phyloP scores from a whole-genome alignment of 1,140 invertebrate species.

The Piezodorus guildinii region DNA sequence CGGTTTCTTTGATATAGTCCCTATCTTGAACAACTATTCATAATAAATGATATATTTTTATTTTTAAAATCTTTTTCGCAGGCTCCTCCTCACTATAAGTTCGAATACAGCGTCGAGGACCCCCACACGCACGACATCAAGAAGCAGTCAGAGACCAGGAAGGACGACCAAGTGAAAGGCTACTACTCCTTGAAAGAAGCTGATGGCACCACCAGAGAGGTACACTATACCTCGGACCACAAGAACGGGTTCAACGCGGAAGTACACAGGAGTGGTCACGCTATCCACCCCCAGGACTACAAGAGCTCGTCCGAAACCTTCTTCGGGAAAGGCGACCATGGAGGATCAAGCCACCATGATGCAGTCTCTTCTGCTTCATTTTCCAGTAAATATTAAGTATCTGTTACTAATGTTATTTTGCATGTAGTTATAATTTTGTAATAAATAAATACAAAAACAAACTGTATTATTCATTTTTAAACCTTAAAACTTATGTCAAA shows the following conservation, averaged over 20 bases:
- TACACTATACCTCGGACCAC: slow-evolving; percentile 17
- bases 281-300: slow-evolving; percentile 1
- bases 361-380: no score
- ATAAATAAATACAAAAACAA: no score
- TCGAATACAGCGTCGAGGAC: slow-evolving; percentile 43
- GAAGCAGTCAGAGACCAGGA: slow-evolving; percentile 35
- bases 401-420: no score
- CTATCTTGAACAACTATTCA: no score
- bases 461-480: no score
- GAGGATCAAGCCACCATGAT: not conserved
- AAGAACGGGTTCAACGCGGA: slow-evolving; percentile 6
- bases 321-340: not conserved
- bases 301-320: not conserved
- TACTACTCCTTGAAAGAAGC: slow-evolving; percentile 18
- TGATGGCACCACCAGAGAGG: slow-evolving; percentile 8
- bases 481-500: no score
- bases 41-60: no score
- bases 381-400: no score
- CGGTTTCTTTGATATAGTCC: no score
- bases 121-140: slow-evolving; percentile 40
- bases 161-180: slow-evolving; percentile 9
- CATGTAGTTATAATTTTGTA: no score
- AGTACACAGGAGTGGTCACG: slow-evolving; percentile 6
- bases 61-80: slow-evolving; percentile 4
- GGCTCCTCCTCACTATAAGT: slow-evolving; percentile 37